These are phyloP conservation scores for Hermodice carunculata DNA, from an alignment of 2,888 invertebrate genomes.

Conservation along the genomic window DNA sequence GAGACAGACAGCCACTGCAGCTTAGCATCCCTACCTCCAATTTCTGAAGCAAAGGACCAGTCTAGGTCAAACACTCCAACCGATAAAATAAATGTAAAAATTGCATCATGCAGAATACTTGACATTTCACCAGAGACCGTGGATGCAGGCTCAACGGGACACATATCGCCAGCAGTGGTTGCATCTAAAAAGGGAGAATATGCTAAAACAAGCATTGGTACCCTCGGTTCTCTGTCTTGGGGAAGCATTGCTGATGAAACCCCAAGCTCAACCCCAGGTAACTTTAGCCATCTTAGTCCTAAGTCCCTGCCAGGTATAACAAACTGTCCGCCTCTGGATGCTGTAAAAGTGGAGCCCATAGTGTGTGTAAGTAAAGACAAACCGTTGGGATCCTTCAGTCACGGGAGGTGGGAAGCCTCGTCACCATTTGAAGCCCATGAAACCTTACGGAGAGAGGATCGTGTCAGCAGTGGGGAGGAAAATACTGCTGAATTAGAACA, in stretches of 20 bases:
- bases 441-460: background rate
- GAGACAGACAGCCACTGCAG: too few relatives aligned
- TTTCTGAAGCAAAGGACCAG: too few relatives aligned
- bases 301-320: too few relatives aligned
- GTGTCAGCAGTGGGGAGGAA: background rate
- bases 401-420: too few relatives aligned
- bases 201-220: constrained; percentile 9
- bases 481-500: background rate
- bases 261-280: too few relatives aligned
- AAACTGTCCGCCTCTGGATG: too few relatives aligned
- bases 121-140: background rate
- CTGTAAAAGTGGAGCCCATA: too few relatives aligned
- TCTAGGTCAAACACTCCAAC: background rate
- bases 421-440: background rate
- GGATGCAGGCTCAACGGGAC: background rate
- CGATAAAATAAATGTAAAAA: background rate
- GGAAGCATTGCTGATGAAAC: constrained; percentile 3
- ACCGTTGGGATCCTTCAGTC: too few relatives aligned
- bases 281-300: too few relatives aligned
- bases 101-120: background rate
- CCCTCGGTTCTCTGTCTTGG: constrained; percentile 18
- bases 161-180: background rate
- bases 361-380: too few relatives aligned
- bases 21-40: too few relatives aligned
- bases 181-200: too few relatives aligned